phyloP scores from a whole-genome alignment of 2,888 invertebrate genomes.

The Saturnia pavonia region DNA sequence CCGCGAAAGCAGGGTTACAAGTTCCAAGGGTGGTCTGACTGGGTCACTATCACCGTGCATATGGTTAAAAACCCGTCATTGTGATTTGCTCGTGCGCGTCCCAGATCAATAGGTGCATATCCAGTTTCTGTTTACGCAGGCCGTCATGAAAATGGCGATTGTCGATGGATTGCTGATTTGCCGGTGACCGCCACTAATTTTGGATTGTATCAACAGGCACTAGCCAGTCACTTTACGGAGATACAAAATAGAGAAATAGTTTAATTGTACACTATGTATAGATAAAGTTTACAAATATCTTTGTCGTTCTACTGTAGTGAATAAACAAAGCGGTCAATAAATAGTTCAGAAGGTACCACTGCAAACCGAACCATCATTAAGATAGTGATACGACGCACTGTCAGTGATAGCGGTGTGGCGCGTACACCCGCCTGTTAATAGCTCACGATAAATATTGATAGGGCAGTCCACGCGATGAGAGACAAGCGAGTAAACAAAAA shows the following conservation, averaged over 20 bases:
- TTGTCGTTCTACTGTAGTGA: neutral
- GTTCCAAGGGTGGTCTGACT: too few species aligned
- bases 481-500: slow-evolving; percentile 8
- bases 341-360: slow-evolving; percentile 39
- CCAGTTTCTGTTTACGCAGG: too few species aligned
- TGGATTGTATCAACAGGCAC: too few species aligned
- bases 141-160: too few species aligned
- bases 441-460: slow-evolving; percentile 58
- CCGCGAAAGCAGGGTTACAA: too few species aligned
- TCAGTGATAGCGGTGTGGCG: slow-evolving; percentile 52
- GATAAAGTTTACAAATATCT: neutral
- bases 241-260: neutral
- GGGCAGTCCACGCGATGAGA: slow-evolving; percentile 26
- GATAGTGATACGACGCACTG: slow-evolving; percentile 51
- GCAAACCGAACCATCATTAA: slow-evolving; percentile 44
- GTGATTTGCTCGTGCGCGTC: too few species aligned
- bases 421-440: slow-evolving; percentile 61
- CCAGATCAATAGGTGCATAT: too few species aligned
- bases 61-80: too few species aligned
- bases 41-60: too few species aligned
- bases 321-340: neutral
- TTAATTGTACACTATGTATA: neutral
- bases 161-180: too few species aligned
- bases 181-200: too few species aligned
- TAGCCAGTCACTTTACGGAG: too few species aligned